Percentiles rank a stretch among this genome's conserved stretches.
Conservation (phyloP, 2,797 vertebrate genomes). For the Iguana delicatissima region DNA sequence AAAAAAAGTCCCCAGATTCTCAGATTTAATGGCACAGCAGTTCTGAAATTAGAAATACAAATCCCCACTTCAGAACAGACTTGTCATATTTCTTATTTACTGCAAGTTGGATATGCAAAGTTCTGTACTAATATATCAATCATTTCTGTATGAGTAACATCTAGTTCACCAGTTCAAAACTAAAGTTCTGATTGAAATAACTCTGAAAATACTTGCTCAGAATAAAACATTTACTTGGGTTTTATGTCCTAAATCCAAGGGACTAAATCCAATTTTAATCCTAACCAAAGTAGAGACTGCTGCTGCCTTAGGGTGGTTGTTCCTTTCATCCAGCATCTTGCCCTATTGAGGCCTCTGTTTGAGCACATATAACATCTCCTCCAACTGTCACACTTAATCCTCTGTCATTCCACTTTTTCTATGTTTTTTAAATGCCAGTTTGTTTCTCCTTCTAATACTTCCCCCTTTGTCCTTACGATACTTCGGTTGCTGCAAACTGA, state of each 20-base stretch:
- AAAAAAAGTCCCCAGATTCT: slow-evolving; percentile 28
- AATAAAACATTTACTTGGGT: background rate
- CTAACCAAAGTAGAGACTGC: too few species aligned
- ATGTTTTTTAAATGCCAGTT: too few species aligned
- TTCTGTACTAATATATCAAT: background rate
- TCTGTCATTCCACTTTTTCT: too few species aligned
- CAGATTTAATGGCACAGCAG: slow-evolving; percentile 31
- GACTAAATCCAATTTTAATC: too few species aligned
- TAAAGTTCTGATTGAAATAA: background rate
- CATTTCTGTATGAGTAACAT: background rate
- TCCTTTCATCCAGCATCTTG: too few species aligned
- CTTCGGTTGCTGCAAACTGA: too few species aligned
- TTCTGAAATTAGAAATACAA: background rate
- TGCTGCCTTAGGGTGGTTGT: too few species aligned
- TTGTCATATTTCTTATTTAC: background rate
- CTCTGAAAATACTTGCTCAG: background rate
- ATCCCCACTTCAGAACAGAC: background rate
- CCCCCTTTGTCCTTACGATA: too few species aligned
- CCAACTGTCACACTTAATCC: too few species aligned
- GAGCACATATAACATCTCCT: too few species aligned
- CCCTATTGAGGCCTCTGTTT: too few species aligned
- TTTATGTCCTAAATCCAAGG: background rate
- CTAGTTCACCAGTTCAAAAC: background rate
- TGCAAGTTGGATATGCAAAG: slow-evolving; percentile 6
- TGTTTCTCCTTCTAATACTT: too few species aligned